Conservation (phyloP, 2,888 invertebrate species). For the Hetaerina titia region DNA sequence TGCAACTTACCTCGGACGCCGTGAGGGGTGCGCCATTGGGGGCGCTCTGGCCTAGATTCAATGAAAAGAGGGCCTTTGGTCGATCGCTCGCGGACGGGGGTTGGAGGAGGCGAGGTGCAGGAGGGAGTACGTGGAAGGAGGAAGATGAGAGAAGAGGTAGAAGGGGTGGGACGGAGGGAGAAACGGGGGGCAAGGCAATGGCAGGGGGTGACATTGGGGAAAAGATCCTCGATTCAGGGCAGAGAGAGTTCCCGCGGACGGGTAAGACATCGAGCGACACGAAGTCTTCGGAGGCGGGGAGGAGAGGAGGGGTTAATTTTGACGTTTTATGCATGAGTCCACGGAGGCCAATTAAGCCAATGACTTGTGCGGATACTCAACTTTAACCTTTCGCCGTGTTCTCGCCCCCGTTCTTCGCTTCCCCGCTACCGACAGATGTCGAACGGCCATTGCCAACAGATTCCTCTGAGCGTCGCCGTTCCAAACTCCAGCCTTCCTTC, state of each 20-base stretch:
- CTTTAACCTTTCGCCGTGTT: background rate
- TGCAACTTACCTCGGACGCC: background rate
- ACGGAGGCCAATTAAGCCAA: background rate
- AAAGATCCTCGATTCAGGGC: background rate
- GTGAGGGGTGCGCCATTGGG: background rate
- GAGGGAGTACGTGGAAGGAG: background rate
- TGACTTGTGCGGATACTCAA: background rate
- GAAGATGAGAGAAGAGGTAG: background rate
- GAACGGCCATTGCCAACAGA: background rate
- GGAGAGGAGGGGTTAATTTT: background rate
- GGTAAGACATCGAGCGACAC: background rate
- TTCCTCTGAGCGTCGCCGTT: background rate
- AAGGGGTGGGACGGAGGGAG: background rate
- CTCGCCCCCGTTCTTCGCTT: background rate
- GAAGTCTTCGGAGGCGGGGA: background rate
- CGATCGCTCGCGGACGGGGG: background rate
- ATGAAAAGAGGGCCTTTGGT: background rate
- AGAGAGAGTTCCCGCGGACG: background rate
- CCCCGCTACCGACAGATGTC: background rate
- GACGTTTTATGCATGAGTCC: background rate
- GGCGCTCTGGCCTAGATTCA: constrained; percentile 42
- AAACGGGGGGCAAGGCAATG: background rate
- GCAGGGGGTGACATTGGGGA: background rate
- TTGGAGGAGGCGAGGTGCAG: background rate
- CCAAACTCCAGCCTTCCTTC: background rate